Base-by-base conservation (phyloP, 2,113 vertebrate genomes). In the Muntiacus reevesi region DNA sequence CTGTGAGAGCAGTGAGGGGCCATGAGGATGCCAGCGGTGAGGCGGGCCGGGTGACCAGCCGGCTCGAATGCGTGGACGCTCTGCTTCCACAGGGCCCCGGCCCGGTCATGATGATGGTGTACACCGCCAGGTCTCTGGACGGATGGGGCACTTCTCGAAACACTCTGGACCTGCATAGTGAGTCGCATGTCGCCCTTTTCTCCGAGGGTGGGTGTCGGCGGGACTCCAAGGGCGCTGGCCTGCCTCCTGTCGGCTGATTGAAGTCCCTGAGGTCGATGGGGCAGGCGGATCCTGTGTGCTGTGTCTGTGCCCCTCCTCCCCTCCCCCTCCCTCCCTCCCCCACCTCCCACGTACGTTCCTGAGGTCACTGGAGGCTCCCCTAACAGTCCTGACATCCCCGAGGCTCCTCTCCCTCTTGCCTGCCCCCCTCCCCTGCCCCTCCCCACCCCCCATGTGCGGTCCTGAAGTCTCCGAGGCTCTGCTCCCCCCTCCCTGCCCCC, bases 101-200 rank as follows among this genome's bases (percentile, higher is more conserved):
- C 87, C 99, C 99, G 0, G 98, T 98, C 54, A 97, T 99, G 98
- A 99, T 99, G 96, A 99, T 99, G 99, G 99, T 99, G 94, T 99
- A 99, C 83, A 99, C 99, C 98, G 99, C 99, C 0, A 99, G 99
- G 0, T 99, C 99, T 98, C 99, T 99, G 95, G 99, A 99, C 88
- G 98, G 98, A 27, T 99, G 99, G 99, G 99, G 99, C 33, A 98
- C 98, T 43, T 96, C 99, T 43, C 99, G 99, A 89, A 98, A 99
- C 1, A 96, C 99, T 92, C 98, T 99, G 23, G 98, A 99, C 10
- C 98, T 98, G 13, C 99, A 99, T 0, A 98, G 99, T 99, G 98
- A 99, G 98, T 96, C 9, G 2, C 67, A 2, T 11, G n/a, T 45
- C 17, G 28, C 7, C 9, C 71, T 9, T 9, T 25, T 64, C 85